A percentile compares a stretch with the other conserved stretches of the same genome.
phyloP scores from a whole-genome alignment of 2,113 vertebrate species.

The Mesoclemmys tuberculata region DNA sequence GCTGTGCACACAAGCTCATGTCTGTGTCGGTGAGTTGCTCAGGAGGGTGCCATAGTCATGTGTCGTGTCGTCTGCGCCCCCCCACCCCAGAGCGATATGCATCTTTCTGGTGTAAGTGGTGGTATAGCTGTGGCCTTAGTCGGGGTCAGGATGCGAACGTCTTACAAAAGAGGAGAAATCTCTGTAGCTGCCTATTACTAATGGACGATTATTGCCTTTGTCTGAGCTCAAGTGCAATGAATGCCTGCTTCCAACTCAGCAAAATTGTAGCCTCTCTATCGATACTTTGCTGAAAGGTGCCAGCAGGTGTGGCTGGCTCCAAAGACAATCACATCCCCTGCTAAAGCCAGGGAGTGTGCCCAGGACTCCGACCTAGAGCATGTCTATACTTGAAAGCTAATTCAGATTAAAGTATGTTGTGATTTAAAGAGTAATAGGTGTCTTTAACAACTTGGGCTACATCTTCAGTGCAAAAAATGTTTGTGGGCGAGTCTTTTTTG shows the following conservation, averaged over 20 bases:
- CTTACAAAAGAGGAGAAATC: background rate
- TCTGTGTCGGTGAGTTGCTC: no score
- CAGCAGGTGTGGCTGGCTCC: background rate
- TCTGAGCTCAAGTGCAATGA: background rate
- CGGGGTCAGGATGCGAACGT: background rate
- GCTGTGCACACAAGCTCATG: no score
- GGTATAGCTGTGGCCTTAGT: no score
- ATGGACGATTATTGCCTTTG: background rate
- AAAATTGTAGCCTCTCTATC: background rate
- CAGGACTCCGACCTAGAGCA: background rate
- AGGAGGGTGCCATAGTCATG: no score
- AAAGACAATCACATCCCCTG: background rate
- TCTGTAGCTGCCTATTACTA: background rate
- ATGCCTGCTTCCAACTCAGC: background rate
- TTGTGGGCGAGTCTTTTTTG: background rate
- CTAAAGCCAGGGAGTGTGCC: background rate
- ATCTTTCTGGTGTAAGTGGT: no score
- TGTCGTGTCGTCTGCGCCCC: no score
- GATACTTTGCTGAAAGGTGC: background rate
- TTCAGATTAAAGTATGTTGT: background rate
- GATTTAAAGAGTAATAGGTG: background rate
- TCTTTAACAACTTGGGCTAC: background rate
- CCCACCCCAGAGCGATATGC: no score
- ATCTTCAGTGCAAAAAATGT: background rate
- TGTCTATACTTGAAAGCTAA: background rate